Conservation (phyloP, 2,888 invertebrate species). For the Aethes cnicana region DNA sequence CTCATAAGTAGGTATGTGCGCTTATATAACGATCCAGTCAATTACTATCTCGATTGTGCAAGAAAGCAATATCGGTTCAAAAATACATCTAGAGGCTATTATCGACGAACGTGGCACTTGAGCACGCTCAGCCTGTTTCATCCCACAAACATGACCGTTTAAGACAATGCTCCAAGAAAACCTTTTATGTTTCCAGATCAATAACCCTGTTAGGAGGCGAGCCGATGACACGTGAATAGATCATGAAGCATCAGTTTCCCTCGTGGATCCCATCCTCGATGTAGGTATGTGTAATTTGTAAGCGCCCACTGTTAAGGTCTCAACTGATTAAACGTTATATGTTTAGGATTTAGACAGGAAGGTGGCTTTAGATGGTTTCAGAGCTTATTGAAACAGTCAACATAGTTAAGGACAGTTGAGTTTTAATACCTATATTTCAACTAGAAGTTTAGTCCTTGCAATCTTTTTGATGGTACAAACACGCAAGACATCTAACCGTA, state of each 20-base stretch:
- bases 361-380: background rate
- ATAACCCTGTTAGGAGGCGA: slow-evolving; percentile 64
- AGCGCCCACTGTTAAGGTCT: slow-evolving; percentile 13
- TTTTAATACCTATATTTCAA: too few relatives aligned
- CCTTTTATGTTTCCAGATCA: slow-evolving; percentile 68
- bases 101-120: slow-evolving; percentile 57
- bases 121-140: slow-evolving; percentile 60
- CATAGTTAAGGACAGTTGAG: too few relatives aligned
- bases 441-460: too few relatives aligned
- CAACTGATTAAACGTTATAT: slow-evolving; percentile 1
- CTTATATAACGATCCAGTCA: slow-evolving; percentile 41
- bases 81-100: slow-evolving; percentile 54
- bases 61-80: slow-evolving; percentile 57
- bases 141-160: slow-evolving; percentile 47
- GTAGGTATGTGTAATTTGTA: slow-evolving; percentile 39
- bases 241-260: slow-evolving; percentile 56
- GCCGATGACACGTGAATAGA: slow-evolving; percentile 65
- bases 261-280: slow-evolving; percentile 54
- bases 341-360: slow-evolving; percentile 1
- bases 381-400: background rate
- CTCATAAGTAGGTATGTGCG: background rate
- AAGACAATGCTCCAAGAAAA: slow-evolving; percentile 68
- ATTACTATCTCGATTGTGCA: slow-evolving; percentile 53
- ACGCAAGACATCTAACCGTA: too few relatives aligned
- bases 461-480: too few relatives aligned